Evolutionary conservation across 2,113 vertebrate genomes (phyloP), one percentile per base, ranked within the genome.

Genomic region (Neotoma lepida): DNA sequence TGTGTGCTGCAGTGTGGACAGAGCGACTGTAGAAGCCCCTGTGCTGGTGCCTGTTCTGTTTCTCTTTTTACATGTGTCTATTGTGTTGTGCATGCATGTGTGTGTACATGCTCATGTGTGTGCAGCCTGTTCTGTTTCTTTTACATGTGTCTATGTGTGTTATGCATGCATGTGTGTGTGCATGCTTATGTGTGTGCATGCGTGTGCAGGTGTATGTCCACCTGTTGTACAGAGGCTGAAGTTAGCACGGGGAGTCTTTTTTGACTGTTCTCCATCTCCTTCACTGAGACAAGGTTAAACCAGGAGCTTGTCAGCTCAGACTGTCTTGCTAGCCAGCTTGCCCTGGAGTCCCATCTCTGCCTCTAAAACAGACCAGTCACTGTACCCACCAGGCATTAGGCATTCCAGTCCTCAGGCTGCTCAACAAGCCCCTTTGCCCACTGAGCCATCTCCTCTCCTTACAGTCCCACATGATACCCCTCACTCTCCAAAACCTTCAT

Each of bases 21-120:
- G 8, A 10, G n/a, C 4, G 44, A 6, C 0, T 49, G 20, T 1
- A 4, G 66, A 58, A 14, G 70, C 3, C 10, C n/a, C 70, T 13
- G 54, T 44, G 30, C 28, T 18, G 30, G n/a, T 3, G 7, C 10
- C 20, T 44, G n/a, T 2, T 46, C 68, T 58, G 3, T 1, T 18
- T 88, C 49, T 54, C 58, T 82, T 13, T 56, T 51, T 51, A 70
- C 20, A 4, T 41, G 54, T 80, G 18, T 26, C 12, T n/a, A 13
- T 80, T 56, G 41, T 74, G 41, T 9, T 74, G 73, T 30, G 20
- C 70, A 46, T 46, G 6, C 17, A 22, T 6, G 49, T 68, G 66
- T 77, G 44, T 30, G 44, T 28, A 41, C n/a, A n/a, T n/a, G n/a
- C n/a, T n/a, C 9, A 5, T 1, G 18, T 49, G 44, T 14, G 39